Evolutionary conservation across 2,113 vertebrate genomes (phyloP), one percentile per base, ranked within the genome.

Genomic region (Hippopotamus amphibius): DNA sequence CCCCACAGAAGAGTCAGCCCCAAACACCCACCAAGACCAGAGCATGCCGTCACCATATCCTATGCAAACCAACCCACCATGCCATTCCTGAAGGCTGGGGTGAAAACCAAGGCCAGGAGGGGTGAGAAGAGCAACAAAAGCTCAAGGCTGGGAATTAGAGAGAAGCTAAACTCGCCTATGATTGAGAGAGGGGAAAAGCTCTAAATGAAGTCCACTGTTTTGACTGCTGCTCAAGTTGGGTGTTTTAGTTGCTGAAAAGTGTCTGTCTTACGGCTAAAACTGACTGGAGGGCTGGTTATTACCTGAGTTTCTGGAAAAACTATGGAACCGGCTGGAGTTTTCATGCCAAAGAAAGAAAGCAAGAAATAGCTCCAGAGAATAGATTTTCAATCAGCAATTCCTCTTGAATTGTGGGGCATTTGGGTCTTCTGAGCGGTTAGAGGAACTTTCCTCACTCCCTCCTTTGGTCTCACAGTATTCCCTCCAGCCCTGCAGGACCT

Each of bases 21-120:
- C 6, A 5, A n/a, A 1, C 15, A 15, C 1, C 1, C 11, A 50
- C 7, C 24, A 28, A 22, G 5, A 11, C 33, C 82, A 61, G 59
- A 43, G 3, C 2, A 7, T 0, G 0, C 17, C 16, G 0, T n/a
- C 55, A 12, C 30, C 48, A 13, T 41, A 3, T 33, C 2, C 1
- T 8, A 0, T 13, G 30, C 12, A 63, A 72, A 63, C 15, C 28
- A 61, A 17, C 14, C 21, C 19, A 10, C 21, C 2, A 3, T 15
- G 33, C 24, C 71, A 24, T 33, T 12, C 55, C 6, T 37, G 5
- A 66, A 26, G 2, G 4, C 59, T 11, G 15, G 37, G 28, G 0
- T 37, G 3, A 6, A 59, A 71, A 28, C 8, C 1, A 43, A 65
- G 57, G 14, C 46, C 9, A 7, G 7, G 7, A 72, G 43, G 41